phyloP scores from a whole-genome alignment of 2,888 invertebrate genomes.

The Pammene aurita region DNA sequence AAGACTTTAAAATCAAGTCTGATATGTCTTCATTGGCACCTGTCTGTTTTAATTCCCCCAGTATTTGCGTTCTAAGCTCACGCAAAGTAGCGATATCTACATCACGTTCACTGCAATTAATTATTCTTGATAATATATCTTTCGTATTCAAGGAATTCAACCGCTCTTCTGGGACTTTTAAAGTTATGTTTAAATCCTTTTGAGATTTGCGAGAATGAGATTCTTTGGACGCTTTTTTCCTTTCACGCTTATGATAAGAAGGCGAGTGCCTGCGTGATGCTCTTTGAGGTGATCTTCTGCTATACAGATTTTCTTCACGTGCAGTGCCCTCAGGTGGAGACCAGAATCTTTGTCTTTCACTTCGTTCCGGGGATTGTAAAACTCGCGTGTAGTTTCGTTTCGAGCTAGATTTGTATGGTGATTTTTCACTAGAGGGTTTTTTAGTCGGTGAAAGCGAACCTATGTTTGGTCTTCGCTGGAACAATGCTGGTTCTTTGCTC shows the following conservation, averaged over 20 bases:
- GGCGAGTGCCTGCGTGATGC: slow-evolving; percentile 55
- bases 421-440: slow-evolving; percentile 43
- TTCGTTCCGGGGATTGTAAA: slow-evolving; percentile 69
- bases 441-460: slow-evolving; percentile 49
- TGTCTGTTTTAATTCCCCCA: slow-evolving; percentile 75
- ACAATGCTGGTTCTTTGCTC: slow-evolving; percentile 73
- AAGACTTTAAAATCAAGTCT: slow-evolving; percentile 74
- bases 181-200: slow-evolving; percentile 72
- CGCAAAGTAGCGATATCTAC: slow-evolving; percentile 79
- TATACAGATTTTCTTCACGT: slow-evolving; percentile 60
- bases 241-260: slow-evolving; percentile 64
- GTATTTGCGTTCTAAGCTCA: slow-evolving; percentile 74
- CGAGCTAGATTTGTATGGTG: slow-evolving; percentile 45
- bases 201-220: slow-evolving; percentile 48
- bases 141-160: slow-evolving; percentile 70
- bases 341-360: slow-evolving; percentile 51
- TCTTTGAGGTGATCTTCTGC: slow-evolving; percentile 60
- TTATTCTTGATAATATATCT: slow-evolving; percentile 74
- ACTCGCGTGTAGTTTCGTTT: slow-evolving; percentile 70
- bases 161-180: slow-evolving; percentile 75
- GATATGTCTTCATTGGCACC: slow-evolving; percentile 75
- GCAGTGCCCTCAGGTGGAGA: slow-evolving; percentile 42
- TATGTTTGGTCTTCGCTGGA: slow-evolving; percentile 71
- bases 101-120: slow-evolving; percentile 72
- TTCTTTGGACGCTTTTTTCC: slow-evolving; percentile 61